These are phyloP conservation scores for Aphelenchoides bicaudatus DNA, from an alignment of 2,888 invertebrate genomes.

Conservation along the genomic window DNA sequence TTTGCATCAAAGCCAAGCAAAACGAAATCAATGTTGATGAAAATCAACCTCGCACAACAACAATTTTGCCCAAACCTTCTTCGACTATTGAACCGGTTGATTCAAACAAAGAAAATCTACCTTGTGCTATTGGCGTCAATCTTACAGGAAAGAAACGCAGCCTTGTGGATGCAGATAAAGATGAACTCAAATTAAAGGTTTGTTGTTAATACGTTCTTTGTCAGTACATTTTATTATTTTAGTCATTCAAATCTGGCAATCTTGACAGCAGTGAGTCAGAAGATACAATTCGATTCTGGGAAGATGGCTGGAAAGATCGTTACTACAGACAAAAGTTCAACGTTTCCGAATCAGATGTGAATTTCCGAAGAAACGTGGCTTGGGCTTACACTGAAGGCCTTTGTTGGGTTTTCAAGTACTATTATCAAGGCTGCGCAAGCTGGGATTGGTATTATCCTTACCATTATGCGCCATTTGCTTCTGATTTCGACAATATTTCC, in stretches of 20 bases:
- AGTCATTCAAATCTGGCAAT: slow-evolving; percentile 36
- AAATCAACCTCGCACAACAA: slow-evolving; percentile 4
- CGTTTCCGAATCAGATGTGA: slow-evolving; percentile 62
- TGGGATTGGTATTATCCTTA: slow-evolving; percentile 99
- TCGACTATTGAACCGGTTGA: slow-evolving; percentile 14
- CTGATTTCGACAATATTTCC: slow-evolving; percentile 85
- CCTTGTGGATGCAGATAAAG: neutral
- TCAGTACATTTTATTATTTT: slow-evolving; percentile 26
- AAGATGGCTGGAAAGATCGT: slow-evolving; percentile 93
- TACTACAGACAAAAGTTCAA: slow-evolving; percentile 67
- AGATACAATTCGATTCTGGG: slow-evolving; percentile 68
- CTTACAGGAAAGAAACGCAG: slow-evolving; percentile 2
- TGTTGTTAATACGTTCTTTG: slow-evolving; percentile 3
- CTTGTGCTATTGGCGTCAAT: slow-evolving; percentile 3
- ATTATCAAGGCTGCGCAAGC: slow-evolving; percentile 97
- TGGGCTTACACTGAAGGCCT: slow-evolving; percentile 86
- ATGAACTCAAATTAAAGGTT: slow-evolving; percentile 22
- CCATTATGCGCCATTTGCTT: slow-evolving; percentile 98
- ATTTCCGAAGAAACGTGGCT: slow-evolving; percentile 79
- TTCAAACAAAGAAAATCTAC: neutral
- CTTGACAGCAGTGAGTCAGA: slow-evolving; percentile 36
- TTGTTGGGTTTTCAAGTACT: slow-evolving; percentile 96
- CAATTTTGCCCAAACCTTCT: slow-evolving; percentile 13
- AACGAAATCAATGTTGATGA: slow-evolving; percentile 18
- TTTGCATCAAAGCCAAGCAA: slow-evolving; percentile 26